Base-by-base conservation (phyloP, 2,797 vertebrate species). In the Notolabrus celidotus region DNA sequence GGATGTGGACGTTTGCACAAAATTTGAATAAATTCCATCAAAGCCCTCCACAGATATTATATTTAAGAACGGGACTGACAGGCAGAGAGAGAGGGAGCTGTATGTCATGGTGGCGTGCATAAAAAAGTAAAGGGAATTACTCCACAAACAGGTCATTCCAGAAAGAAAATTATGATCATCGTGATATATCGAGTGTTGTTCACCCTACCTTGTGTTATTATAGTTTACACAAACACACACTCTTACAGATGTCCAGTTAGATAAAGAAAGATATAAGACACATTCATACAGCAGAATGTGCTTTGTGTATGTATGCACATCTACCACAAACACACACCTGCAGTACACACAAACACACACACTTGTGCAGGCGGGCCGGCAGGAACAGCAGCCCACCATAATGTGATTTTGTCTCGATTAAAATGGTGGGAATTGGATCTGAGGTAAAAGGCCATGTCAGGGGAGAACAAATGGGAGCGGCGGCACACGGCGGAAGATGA, bases 391-490 rank as follows among this genome's bases (percentile, higher is more conserved):
- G 64, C 79, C 71, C 77, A 45, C 58, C 64, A 19, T 89, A 88
- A 92, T 89, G 86, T 79, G 82, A 90, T 92, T 91, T 87, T 73
- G 82, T 83, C 89, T 82, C 80, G 88, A 93, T 93, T 92, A 91
- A 91, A 92, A 92, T 84, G 79, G 86, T 82, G 86, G 83, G 89
- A 90, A 92, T 93, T 92, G 89, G 91, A 93, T 91, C 86, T 87
- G 85, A 87, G 83, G 90, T 90, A 92, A 92, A 92, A 92, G 91
- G 90, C 86, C 92, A 88, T 86, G 90, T 92, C 91, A 89, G 67
- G 88, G 81, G 84, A 86, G 85, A 89, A 87, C 86, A 90, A 89
- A 93, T 91, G 88, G 83, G 82, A 86, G 76, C 76, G 67, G 74
- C 60, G 38, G 76, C 77, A 66, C 74, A 54, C 22, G 63, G 66